phyloP scores from a whole-genome alignment of 1,140 invertebrate species.

The Neodiprion lecontei region DNA sequence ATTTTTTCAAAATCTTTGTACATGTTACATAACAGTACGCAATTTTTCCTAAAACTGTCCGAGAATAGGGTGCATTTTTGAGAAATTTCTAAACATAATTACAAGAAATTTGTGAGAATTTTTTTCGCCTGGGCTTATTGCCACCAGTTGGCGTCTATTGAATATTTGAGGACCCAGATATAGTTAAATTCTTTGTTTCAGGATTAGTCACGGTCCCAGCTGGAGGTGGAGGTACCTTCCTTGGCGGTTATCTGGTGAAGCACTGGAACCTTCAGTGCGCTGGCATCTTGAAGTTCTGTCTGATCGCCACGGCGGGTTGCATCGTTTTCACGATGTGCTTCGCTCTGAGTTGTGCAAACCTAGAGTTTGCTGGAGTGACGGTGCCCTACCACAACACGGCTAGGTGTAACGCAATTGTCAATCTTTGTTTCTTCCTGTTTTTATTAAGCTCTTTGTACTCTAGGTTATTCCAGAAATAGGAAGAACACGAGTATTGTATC shows the following conservation, averaged over 20 bases:
- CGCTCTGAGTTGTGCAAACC: constrained; percentile 77
- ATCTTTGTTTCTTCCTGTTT: background rate
- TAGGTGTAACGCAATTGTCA: constrained; percentile 46
- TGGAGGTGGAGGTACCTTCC: constrained; percentile 79
- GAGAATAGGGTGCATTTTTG: too few species aligned
- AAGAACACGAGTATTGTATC: constrained; percentile 5
- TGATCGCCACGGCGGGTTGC: constrained; percentile 67
- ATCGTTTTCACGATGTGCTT: constrained; percentile 71
- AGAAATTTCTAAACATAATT: too few species aligned
- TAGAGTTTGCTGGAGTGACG: constrained; percentile 77
- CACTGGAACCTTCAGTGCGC: constrained; percentile 73
- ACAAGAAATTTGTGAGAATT: too few species aligned
- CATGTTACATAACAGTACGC: too few species aligned
- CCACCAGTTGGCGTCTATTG: too few species aligned
- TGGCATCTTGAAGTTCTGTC: constrained; percentile 79
- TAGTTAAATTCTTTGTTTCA: constrained; percentile 41
- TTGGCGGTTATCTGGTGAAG: constrained; percentile 83
- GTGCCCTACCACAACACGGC: constrained; percentile 60
- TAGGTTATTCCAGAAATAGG: too few species aligned
- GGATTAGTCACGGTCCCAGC: constrained; percentile 76
- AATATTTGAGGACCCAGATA: too few species aligned
- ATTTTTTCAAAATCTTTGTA: too few species aligned
- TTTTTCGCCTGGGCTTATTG: too few species aligned
- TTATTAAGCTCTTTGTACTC: too few species aligned
- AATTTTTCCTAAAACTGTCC: too few species aligned